Percentiles rank a stretch among this genome's conserved stretches.
phyloP scores from a whole-genome alignment of 2,113 vertebrate species.

The Petaurus breviceps region DNA sequence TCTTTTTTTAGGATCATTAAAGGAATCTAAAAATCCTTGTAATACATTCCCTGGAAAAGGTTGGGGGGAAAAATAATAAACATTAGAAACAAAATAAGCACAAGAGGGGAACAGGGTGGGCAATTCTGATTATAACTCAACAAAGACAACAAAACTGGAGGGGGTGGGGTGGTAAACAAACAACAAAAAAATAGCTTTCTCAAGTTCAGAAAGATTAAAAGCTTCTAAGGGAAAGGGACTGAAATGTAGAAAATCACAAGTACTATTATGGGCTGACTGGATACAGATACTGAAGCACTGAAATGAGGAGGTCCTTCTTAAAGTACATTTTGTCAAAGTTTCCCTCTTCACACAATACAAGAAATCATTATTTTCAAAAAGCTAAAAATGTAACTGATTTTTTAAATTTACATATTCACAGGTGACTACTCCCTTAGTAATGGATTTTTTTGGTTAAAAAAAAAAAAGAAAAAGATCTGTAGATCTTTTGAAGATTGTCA shows the following conservation, averaged over 20 bases:
- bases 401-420: too few relatives aligned
- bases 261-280: neutral
- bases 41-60: neutral
- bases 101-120: neutral
- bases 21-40: neutral
- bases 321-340: neutral
- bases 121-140: neutral
- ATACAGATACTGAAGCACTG: neutral
- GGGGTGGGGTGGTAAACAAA: neutral
- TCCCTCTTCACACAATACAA: too few relatives aligned
- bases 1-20: neutral
- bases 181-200: neutral
- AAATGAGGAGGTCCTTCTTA: neutral
- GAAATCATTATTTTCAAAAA: too few relatives aligned
- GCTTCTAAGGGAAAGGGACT: neutral
- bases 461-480: too few relatives aligned
- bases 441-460: too few relatives aligned
- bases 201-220: neutral
- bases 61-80: neutral
- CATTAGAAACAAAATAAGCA: neutral
- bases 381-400: too few relatives aligned
- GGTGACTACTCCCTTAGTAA: too few relatives aligned
- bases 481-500: neutral
- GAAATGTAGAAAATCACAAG: neutral
- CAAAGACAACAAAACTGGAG: neutral